phyloP scores from a whole-genome alignment of 1,140 invertebrate genomes.

The Lucilia sericata region DNA sequence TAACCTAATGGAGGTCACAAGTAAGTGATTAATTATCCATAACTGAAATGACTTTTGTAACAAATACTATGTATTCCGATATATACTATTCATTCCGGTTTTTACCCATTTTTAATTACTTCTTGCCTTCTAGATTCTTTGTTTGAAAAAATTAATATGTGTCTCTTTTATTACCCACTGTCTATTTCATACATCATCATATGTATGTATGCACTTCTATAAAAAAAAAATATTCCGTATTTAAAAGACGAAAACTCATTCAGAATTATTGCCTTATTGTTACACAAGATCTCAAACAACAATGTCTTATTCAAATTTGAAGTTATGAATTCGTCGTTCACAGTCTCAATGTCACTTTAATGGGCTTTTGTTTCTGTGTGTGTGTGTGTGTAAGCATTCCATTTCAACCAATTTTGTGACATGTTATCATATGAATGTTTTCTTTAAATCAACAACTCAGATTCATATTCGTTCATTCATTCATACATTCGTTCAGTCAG shows the following conservation, averaged over 20 bases:
- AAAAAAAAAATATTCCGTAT: neutral
- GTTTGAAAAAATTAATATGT: too few species aligned
- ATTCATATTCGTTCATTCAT: neutral
- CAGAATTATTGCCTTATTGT: constrained; percentile 9
- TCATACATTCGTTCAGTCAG: neutral
- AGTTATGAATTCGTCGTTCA: constrained; percentile 2
- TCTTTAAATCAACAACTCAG: neutral
- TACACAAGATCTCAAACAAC: neutral
- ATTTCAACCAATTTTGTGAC: constrained; percentile 16
- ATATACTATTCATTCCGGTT: too few species aligned
- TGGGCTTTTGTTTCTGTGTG: constrained; percentile 7
- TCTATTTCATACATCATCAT: neutral
- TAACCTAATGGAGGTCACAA: too few species aligned
- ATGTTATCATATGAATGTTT: neutral
- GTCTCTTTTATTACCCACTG: too few species aligned
- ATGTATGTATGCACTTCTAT: too few species aligned
- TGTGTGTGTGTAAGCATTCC: too few species aligned
- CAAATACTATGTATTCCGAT: too few species aligned
- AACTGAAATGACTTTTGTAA: too few species aligned
- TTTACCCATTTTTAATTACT: too few species aligned
- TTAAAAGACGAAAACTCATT: neutral
- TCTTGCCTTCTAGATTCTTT: too few species aligned
- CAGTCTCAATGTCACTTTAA: constrained; percentile 23
- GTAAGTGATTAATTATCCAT: too few species aligned
- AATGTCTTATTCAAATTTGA: constrained; percentile 19